Evolutionary conservation across 2,113 vertebrate genomes (phyloP).

Genomic region (Spilogale gracilis): DNA sequence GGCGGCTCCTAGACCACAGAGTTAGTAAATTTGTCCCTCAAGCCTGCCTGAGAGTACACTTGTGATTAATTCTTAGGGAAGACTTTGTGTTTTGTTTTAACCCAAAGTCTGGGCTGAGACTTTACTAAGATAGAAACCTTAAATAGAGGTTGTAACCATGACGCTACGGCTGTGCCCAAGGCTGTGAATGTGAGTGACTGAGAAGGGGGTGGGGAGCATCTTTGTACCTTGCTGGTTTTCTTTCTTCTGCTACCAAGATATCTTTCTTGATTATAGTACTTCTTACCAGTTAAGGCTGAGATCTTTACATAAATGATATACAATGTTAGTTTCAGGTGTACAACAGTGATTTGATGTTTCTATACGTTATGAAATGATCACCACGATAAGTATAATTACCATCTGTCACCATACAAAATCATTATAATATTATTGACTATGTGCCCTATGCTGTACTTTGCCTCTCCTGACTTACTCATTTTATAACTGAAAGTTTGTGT

Average conservation of each 20-base stretch:
- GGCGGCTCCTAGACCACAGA: not conserved
- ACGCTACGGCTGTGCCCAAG: not conserved
- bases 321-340: not conserved
- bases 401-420: not conserved
- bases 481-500: not conserved
- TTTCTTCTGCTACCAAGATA: not conserved
- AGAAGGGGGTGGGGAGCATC: not conserved
- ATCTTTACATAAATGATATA: not conserved
- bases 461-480: not conserved
- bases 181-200: not conserved
- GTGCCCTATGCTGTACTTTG: not conserved
- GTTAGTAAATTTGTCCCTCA: not conserved
- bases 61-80: not conserved
- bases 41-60: not conserved
- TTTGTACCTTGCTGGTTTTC: not conserved
- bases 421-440: not conserved
- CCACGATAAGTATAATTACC: not conserved
- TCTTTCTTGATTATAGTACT: not conserved
- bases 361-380: not conserved
- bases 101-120: not conserved
- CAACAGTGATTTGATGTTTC: not conserved
- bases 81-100: conserved; percentile 19
- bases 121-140: not conserved
- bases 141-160: not conserved
- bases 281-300: not conserved